Conservation (phyloP, 2,113 vertebrate species). For the Hypanus sabinus region DNA sequence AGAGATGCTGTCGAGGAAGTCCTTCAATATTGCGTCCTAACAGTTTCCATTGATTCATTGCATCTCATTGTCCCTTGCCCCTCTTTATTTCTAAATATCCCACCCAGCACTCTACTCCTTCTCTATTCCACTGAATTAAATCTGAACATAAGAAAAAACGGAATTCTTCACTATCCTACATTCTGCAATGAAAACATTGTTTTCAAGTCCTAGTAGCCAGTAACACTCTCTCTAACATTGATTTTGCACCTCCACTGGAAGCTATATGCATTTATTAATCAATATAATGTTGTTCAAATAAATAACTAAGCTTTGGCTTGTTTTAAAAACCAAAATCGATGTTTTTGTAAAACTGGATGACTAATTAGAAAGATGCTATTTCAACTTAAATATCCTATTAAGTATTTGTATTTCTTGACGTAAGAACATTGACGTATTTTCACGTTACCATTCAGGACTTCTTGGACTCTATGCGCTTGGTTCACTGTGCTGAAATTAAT, state of each 20-base stretch:
- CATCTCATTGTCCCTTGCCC: background rate
- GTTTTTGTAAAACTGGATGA: background rate
- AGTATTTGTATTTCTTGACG: background rate
- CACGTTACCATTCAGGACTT: background rate
- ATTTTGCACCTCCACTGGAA: background rate
- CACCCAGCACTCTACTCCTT: background rate
- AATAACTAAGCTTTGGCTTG: background rate
- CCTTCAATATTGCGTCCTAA: background rate
- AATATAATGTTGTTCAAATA: background rate
- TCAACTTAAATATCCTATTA: background rate
- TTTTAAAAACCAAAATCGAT: background rate
- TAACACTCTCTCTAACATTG: background rate
- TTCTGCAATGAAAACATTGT: background rate
- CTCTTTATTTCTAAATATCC: background rate
- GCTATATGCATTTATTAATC: background rate
- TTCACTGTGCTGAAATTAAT: background rate
- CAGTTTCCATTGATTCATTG: background rate
- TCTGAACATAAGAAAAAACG: background rate
- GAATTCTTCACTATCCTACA: background rate
- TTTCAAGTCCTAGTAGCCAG: background rate
- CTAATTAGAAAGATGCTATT: background rate
- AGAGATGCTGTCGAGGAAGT: background rate
- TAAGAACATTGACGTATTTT: background rate
- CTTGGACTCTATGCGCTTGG: background rate
- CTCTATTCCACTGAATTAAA: background rate